Evolutionary conservation across 2,797 vertebrate species (phyloP), one percentile per base, ranked within the genome.

Genomic region (Malacoraja senta): DNA sequence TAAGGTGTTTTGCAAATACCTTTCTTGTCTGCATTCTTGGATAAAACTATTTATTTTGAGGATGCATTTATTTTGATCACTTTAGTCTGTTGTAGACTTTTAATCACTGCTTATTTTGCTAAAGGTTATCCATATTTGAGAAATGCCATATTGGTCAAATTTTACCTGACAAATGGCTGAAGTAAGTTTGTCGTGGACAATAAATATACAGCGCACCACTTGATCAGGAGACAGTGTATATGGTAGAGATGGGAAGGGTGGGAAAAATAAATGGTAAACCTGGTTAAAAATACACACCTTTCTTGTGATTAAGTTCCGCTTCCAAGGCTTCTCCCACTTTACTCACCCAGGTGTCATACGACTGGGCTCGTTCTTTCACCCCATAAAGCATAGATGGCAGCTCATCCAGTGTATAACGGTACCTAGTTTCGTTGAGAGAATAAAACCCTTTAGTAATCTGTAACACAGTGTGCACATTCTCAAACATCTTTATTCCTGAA

Each of bases 341-440:
- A 95, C 97, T 98, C 93, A 98, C 98, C 99, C 99, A 99, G 1
- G 98, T 98, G 94, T 99, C 98, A 0, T 99, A 99, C 65, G 99
- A 99, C 95, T 99, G 99, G 3, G 99, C 99, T 93, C 99, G 97
- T 15, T 97, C 97, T 96, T 99, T 99, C 76, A 99, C 98, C 26
- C 99, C 98, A 0, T 98, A 98, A 19, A 99, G 95, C 96, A 99
- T 97, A 93, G 97, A 97, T 2, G 99, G 98, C 94, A 99, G 98
- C 94, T 99, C 99, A 93, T 99, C 98, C 91, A 98, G 95, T 3
- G 98, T 97, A 29, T 99, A 99, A 29, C 99, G 97, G 94, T 98
- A 99, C 94, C 99, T 99, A 95, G 32, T 80, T 38, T 71, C 7
- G 15, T 15, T 15, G 72, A 15, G 93, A 65, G 61, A 35, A 17